Base-by-base conservation (phyloP, 2,113 vertebrate genomes). In the Hyaena hyaena region DNA sequence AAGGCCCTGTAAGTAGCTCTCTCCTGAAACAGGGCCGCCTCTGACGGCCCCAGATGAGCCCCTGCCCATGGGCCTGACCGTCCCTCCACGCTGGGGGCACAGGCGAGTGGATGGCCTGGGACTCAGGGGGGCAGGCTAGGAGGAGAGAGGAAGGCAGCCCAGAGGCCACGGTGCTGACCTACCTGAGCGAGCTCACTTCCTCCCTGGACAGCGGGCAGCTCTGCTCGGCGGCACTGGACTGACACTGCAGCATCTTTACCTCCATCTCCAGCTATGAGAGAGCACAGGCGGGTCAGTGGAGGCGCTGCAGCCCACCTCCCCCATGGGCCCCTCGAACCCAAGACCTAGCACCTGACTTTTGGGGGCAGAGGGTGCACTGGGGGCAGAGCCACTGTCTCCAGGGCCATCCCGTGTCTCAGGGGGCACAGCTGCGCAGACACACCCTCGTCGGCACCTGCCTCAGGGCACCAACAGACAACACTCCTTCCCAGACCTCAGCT, bases 241-340 rank as follows among this genome's bases (percentile, higher is more conserved):
- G 99, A 1, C 98, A 95, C 96, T 98, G 98, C 79, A 99, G 97
- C 85, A 98, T 92, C 88, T 98, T 98, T 93, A 99, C 96, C 95
- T 99, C 99, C 96, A 98, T 97, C 97, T 99, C 99, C 98, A 99
- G 87, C 99, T 98, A 94, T 21, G 24, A 96, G 92, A 86, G 93
- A 69, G 98, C 93, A 97, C 4, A 94, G 58, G 74, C 16, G 21
- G 1, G 0, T 98, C 79, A 98, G 89, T 4, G 2, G 10, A 17
- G 3, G 31, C 14, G 14, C 19, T 9, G 26, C 12, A 0, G 31
- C 26, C 66, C 15, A 7, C 58, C 3, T 4, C 2, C 31, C 28
- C 1, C 69, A 14, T 2, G 5, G 5, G 31, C 39, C 10, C 53
- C 11, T 3, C 9, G 87, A 14, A 15, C 39, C 33, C 11, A 35